phyloP scores from a whole-genome alignment of 2,113 vertebrate genomes.

The Puma concolor region DNA sequence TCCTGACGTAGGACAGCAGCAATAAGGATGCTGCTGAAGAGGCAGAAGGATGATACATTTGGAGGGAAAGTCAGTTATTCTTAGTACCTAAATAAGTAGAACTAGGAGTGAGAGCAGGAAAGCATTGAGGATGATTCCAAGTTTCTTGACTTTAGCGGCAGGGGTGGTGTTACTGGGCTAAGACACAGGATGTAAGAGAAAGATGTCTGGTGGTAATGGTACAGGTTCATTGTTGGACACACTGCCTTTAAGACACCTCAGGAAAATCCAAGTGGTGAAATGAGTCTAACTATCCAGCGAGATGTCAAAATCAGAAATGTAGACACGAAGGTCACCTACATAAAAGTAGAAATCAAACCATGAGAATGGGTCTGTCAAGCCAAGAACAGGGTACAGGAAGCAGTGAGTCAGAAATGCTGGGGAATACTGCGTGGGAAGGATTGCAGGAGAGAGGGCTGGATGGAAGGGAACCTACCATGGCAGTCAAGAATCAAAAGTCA shows the following conservation, averaged over 20 bases:
- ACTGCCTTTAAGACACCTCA: neutral
- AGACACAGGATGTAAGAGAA: neutral
- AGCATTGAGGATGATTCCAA: neutral
- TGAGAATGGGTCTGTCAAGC: neutral
- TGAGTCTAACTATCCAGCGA: neutral
- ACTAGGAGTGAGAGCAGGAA: neutral
- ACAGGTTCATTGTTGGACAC: neutral
- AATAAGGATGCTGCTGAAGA: neutral
- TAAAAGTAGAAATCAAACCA: neutral
- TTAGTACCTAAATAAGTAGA: neutral
- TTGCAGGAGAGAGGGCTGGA: neutral
- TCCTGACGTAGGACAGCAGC: neutral
- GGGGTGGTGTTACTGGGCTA: neutral
- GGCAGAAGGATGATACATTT: neutral
- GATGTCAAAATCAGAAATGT: neutral
- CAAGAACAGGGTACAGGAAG: neutral
- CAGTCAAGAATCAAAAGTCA: neutral
- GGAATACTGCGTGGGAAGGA: neutral
- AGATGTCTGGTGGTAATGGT: neutral
- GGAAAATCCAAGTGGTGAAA: neutral
- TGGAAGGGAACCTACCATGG: neutral
- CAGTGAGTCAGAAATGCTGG: neutral
- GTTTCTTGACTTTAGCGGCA: neutral
- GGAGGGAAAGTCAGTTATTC: neutral
- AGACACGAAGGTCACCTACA: neutral